A percentile compares a stretch with the other conserved stretches of the same genome.
Evolutionary conservation across 2,888 invertebrate species (phyloP).

Genomic region (Saturnia pavonia): DNA sequence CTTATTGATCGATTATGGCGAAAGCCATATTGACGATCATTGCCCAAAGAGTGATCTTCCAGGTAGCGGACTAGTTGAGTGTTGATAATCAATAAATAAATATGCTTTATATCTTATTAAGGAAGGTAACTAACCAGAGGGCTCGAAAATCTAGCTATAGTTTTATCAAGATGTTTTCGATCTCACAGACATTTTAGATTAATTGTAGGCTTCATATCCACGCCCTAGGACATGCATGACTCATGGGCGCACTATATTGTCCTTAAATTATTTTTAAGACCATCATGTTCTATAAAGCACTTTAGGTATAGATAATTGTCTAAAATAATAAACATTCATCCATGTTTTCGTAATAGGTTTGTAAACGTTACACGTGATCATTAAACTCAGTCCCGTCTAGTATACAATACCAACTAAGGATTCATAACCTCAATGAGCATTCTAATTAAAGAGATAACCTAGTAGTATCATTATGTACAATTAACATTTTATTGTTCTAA

Average conservation of each 20-base stretch:
- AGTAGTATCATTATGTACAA: conserved; percentile 31
- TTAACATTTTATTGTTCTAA: conserved; percentile 44
- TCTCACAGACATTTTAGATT: too few species aligned
- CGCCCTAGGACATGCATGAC: background rate
- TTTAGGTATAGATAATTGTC: background rate
- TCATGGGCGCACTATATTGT: background rate
- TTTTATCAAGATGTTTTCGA: too few species aligned
- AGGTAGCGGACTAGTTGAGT: too few species aligned
- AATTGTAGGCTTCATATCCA: too few species aligned
- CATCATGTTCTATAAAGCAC: background rate
- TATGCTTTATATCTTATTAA: too few species aligned
- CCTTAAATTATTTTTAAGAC: background rate
- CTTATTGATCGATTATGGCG: too few species aligned
- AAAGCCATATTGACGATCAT: too few species aligned
- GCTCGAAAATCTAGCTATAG: too few species aligned
- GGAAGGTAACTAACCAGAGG: too few species aligned
- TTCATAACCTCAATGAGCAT: conserved; percentile 18
- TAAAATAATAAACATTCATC: conserved; percentile 2
- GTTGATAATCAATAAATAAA: too few species aligned
- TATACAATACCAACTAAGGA: conserved; percentile 4
- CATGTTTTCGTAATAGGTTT: conserved; percentile 6
- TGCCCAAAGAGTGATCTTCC: too few species aligned
- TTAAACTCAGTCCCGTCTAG: conserved; percentile 14
- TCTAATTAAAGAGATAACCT: conserved; percentile 27
- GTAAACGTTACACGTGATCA: conserved; percentile 17